Conservation (phyloP, 2,113 vertebrate species). For the Megalops atlanticus region DNA sequence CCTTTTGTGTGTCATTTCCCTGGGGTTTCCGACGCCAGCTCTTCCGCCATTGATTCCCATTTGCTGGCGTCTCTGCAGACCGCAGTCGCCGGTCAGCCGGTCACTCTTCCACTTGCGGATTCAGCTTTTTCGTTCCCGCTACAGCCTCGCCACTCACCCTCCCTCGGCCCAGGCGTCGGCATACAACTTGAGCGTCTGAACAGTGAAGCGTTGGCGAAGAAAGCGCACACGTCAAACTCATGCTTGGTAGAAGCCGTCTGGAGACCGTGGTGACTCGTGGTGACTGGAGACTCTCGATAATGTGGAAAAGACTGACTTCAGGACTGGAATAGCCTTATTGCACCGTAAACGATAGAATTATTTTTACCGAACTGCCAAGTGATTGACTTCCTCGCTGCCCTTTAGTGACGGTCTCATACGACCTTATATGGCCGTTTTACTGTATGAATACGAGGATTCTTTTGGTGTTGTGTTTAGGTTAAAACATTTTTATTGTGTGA, state of each 20-base stretch:
- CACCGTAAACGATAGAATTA: too few relatives aligned
- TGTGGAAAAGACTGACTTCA: neutral
- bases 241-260: conserved; percentile 7
- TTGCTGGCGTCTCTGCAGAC: neutral
- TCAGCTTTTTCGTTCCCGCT: neutral
- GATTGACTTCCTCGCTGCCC: too few relatives aligned
- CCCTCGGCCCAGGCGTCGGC: neutral
- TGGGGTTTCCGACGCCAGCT: neutral
- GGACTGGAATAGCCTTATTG: too few relatives aligned
- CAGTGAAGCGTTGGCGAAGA: neutral
- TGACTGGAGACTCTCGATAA: conserved; percentile 5
- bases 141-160: neutral
- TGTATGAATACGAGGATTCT: too few relatives aligned
- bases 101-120: neutral
- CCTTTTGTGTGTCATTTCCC: neutral
- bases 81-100: neutral
- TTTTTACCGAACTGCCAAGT: too few relatives aligned
- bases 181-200: neutral
- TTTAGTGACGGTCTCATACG: too few relatives aligned
- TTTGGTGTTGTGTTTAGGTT: too few relatives aligned
- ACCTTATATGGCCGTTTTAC: too few relatives aligned
- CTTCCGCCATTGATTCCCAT: neutral
- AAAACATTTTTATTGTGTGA: too few relatives aligned
- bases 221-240: neutral
- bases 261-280: conserved; percentile 40